These are phyloP conservation scores for Myiotriccus ornatus DNA, from an alignment of 2,797 vertebrate genomes.

Conservation along the genomic window DNA sequence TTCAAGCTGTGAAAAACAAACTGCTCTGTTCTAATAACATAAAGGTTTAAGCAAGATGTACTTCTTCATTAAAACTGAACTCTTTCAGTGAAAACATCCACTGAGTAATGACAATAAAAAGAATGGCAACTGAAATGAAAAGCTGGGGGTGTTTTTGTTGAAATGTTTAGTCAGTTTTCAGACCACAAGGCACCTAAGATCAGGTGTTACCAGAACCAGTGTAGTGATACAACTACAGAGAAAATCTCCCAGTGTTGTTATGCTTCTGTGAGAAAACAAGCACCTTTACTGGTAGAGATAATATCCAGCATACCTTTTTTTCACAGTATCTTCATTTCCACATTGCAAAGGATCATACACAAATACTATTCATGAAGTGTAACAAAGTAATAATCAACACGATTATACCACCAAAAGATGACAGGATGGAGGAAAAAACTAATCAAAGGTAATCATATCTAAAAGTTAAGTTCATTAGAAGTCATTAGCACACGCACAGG, in stretches of 20 bases:
- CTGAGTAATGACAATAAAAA: neutral
- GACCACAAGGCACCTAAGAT: neutral
- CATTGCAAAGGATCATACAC: neutral
- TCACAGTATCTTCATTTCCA: neutral
- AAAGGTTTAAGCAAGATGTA: neutral
- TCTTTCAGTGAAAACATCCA: neutral
- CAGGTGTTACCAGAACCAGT: neutral
- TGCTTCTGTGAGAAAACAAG: neutral
- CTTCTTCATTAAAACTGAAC: neutral
- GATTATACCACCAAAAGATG: neutral
- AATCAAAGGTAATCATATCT: neutral
- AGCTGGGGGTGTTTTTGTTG: rapidly evolving
- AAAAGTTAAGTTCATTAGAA: neutral
- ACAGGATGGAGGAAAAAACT: neutral
- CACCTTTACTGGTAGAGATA: neutral
- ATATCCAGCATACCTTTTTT: neutral
- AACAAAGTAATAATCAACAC: neutral
- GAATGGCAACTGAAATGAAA: neutral
- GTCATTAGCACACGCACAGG: rapidly evolving
- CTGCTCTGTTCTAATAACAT: neutral
- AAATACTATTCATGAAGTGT: neutral
- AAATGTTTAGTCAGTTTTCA: neutral
- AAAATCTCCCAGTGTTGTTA: neutral
- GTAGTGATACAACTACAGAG: neutral
- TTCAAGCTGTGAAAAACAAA: neutral